Conservation (phyloP, 2,113 vertebrate species). For the Peromyscus leucopus region DNA sequence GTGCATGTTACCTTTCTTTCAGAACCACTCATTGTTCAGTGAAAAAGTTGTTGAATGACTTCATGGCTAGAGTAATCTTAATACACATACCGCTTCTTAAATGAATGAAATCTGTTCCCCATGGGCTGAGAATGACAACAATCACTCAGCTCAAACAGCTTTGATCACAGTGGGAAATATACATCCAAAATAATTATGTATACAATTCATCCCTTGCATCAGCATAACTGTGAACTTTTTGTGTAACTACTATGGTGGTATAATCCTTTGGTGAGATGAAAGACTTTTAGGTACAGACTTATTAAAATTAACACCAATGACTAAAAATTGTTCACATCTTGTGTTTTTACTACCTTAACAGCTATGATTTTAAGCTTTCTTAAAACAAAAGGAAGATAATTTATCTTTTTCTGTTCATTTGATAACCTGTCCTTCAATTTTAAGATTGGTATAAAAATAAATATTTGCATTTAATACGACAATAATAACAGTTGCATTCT, state of each 20-base stretch:
- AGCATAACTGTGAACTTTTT: not conserved
- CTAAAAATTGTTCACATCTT: not conserved
- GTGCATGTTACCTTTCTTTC: not conserved
- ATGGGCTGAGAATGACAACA: slow-evolving; percentile 42
- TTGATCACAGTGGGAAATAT: slow-evolving; percentile 48
- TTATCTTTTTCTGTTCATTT: not conserved
- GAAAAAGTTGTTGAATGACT: slow-evolving; percentile 71
- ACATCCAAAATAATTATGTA: not conserved
- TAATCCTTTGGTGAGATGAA: not conserved
- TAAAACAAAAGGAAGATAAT: not conserved
- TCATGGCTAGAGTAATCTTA: not conserved
- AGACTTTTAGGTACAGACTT: not conserved
- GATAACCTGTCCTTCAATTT: not conserved
- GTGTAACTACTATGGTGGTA: not conserved
- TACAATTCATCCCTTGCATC: not conserved
- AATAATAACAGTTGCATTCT: not conserved
- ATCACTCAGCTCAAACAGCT: slow-evolving; percentile 63
- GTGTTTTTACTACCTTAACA: not conserved
- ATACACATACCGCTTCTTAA: not conserved
- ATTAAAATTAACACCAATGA: not conserved
- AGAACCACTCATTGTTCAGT: not conserved
- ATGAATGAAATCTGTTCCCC: not conserved
- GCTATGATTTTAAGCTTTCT: not conserved
- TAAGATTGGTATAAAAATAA: not conserved
- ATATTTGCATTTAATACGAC: not conserved